Evolutionary conservation across 1,140 invertebrate species (phyloP).

Genomic region (Danaus melanippus): DNA sequence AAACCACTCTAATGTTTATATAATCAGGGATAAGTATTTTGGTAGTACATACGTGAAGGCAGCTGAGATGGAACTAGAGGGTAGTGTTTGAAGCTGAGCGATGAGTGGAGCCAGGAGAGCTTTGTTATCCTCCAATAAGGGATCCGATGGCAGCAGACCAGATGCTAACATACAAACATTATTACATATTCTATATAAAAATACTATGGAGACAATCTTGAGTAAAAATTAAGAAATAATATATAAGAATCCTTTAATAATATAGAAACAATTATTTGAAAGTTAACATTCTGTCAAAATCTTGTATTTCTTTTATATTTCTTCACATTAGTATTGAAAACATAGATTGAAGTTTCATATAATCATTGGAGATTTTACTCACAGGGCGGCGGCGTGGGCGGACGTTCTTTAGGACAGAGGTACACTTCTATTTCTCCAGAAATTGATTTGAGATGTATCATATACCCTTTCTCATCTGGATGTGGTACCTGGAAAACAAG

Average conservation of each 20-base stretch:
- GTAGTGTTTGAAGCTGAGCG: constrained; percentile 51
- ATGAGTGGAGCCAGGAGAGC: constrained; percentile 63
- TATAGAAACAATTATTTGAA: too few relatives aligned
- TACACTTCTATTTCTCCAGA: constrained; percentile 94
- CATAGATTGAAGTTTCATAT: neutral
- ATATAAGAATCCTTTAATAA: too few relatives aligned
- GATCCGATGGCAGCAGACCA: constrained; percentile 47
- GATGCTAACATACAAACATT: constrained; percentile 30
- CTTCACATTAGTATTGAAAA: too few relatives aligned
- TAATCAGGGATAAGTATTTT: constrained; percentile 7
- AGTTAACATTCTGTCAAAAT: too few relatives aligned
- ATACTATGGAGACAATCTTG: too few relatives aligned
- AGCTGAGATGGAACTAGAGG: constrained; percentile 45
- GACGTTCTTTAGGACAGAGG: constrained; percentile 84
- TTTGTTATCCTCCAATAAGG: constrained; percentile 64
- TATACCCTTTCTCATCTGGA: constrained; percentile 75
- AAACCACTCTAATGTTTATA: constrained; percentile 7
- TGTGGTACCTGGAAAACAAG: constrained; percentile 71
- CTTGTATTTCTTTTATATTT: too few relatives aligned
- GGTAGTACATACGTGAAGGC: constrained; percentile 49
- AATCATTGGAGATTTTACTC: constrained; percentile 21
- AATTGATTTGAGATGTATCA: constrained; percentile 90
- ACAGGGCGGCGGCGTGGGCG: constrained; percentile 55
- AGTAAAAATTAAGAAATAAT: too few relatives aligned
- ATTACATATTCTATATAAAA: too few relatives aligned